Conservation (phyloP, 2,113 vertebrate species). For the Climacteris rufus region DNA sequence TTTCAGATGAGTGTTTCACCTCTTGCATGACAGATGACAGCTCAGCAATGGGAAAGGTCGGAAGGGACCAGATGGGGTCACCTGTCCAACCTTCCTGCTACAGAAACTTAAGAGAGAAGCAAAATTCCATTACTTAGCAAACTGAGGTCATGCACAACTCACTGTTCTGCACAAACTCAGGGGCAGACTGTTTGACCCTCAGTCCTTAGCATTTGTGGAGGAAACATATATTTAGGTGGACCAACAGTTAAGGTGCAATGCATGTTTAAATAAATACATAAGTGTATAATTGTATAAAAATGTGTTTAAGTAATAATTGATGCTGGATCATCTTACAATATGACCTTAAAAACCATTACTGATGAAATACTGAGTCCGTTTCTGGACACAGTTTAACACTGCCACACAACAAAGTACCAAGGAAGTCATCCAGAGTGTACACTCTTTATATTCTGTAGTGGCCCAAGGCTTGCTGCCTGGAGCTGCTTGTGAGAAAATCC, state of each 20-base stretch:
- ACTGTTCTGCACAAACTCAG: neutral
- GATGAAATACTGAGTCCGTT: neutral
- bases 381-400: neutral
- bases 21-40: neutral
- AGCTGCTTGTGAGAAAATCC: no score
- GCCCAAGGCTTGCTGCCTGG: no score
- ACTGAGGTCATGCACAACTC: neutral
- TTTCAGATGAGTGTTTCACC: neutral
- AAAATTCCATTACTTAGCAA: neutral
- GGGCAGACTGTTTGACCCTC: neutral
- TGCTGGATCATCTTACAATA: neutral
- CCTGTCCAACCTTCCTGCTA: neutral
- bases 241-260: neutral
- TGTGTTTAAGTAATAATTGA: neutral
- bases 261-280: neutral
- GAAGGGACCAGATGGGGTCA: neutral
- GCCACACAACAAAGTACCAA: neutral
- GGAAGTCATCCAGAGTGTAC: neutral
- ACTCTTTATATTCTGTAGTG: neutral
- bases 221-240: neutral
- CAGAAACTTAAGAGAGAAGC: neutral
- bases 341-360: neutral
- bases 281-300: neutral
- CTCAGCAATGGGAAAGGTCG: neutral
- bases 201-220: neutral